Evolutionary conservation across 1,140 invertebrate species (phyloP).

Genomic region (Habropoda laboriosa): DNA sequence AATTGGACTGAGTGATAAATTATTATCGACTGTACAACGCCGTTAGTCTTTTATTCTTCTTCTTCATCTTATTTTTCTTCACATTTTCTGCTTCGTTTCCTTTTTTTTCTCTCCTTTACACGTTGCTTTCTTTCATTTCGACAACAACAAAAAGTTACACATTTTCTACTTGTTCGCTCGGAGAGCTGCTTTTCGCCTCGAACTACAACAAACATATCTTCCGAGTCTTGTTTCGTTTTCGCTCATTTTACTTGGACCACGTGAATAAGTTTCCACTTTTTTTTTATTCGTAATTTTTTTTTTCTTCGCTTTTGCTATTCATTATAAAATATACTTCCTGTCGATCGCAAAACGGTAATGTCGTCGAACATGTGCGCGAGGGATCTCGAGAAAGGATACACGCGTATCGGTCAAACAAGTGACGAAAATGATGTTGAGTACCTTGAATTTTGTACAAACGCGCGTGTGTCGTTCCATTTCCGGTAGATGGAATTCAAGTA

Average conservation of each 20-base stretch:
- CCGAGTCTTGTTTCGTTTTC: slow-evolving; percentile 15
- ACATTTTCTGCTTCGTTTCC: neutral
- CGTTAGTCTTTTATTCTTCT: slow-evolving; percentile 19
- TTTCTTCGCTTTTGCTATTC: slow-evolving; percentile 23
- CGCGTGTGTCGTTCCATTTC: neutral
- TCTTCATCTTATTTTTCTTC: neutral
- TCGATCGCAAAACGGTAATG: slow-evolving; percentile 37
- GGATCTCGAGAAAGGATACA: slow-evolving; percentile 41
- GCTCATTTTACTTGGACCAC: slow-evolving; percentile 60
- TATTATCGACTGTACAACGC: slow-evolving; percentile 68
- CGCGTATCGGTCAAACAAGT: slow-evolving; percentile 34
- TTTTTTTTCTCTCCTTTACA: too few relatives aligned
- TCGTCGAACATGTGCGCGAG: slow-evolving; percentile 11
- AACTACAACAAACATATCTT: slow-evolving; percentile 18
- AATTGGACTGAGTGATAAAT: slow-evolving; percentile 68
- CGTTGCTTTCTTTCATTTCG: slow-evolving; percentile 29
- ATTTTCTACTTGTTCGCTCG: slow-evolving; percentile 28
- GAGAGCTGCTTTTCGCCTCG: neutral
- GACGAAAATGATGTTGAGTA: neutral
- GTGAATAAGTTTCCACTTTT: slow-evolving; percentile 44
- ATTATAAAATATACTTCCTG: slow-evolving; percentile 64
- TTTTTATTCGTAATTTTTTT: neutral
- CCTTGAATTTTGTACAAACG: slow-evolving; percentile 4
- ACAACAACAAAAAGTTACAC: slow-evolving; percentile 45
- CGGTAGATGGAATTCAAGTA: neutral